Percentiles rank a stretch among this genome's conserved stretches.
Evolutionary conservation across 2,888 invertebrate species (phyloP).

Genomic region (Germaria angustata): DNA sequence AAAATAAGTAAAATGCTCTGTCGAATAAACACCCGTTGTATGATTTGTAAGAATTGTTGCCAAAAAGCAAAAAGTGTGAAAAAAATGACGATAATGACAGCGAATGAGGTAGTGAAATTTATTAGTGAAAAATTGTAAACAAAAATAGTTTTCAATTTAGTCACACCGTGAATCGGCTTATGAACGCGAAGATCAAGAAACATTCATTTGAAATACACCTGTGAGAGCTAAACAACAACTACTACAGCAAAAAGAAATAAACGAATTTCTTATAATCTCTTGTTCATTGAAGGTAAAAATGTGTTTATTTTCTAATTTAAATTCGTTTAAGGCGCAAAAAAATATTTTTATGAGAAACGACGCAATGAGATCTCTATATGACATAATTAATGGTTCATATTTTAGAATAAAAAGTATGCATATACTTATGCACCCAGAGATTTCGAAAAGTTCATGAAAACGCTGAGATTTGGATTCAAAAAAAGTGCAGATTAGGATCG

Average conservation of each 20-base stretch:
- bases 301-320: background rate
- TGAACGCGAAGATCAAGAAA: constrained; percentile 12
- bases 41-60: constrained; percentile 7
- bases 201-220: constrained; percentile 55
- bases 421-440: too few species aligned
- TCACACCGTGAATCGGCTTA: constrained; percentile 47
- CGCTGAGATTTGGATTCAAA: too few species aligned
- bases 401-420: too few species aligned
- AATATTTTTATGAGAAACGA: too few species aligned
- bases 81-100: constrained; percentile 53
- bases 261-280: background rate
- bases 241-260: background rate
- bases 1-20: too few species aligned
- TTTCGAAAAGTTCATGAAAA: too few species aligned
- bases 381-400: too few species aligned
- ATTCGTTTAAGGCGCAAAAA: background rate
- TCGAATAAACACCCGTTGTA: constrained; percentile 1
- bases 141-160: constrained; percentile 63
- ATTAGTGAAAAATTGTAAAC: constrained; percentile 51
- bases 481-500: too few species aligned
- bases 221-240: constrained; percentile 27
- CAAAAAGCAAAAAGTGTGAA: constrained; percentile 9
- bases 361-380: too few species aligned
- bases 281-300: constrained; percentile 22
- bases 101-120: constrained; percentile 45